A percentile compares a stretch with the other conserved stretches of the same genome.
These are phyloP conservation scores for Chelidonichthys spinosus DNA, from an alignment of 2,797 vertebrate species.

Conservation along the genomic window DNA sequence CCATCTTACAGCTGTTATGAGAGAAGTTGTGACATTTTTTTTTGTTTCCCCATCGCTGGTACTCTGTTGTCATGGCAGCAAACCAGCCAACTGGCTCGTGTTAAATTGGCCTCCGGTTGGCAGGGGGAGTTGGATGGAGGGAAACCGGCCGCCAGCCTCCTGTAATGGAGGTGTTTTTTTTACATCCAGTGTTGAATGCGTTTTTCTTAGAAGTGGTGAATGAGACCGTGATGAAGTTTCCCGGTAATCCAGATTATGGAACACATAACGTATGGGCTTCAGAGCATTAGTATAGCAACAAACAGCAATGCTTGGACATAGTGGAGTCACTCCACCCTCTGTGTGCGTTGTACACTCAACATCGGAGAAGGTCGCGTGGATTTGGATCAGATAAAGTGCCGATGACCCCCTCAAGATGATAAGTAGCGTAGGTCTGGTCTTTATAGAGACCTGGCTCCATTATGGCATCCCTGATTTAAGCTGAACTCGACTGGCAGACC, in stretches of 20 bases:
- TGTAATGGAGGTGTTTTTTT: slow-evolving; percentile 36
- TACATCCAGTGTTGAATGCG: slow-evolving; percentile 22
- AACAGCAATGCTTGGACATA: too few relatives aligned
- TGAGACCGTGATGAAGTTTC: slow-evolving; percentile 1
- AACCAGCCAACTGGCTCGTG: slow-evolving; percentile 33
- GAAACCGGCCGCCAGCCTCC: slow-evolving; percentile 15
- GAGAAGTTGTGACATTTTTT: slow-evolving; percentile 65
- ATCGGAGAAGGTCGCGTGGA: too few relatives aligned
- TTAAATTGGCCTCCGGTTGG: slow-evolving; percentile 46
- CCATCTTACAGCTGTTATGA: slow-evolving; percentile 39
- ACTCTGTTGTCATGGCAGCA: slow-evolving; percentile 68
- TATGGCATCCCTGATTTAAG: too few relatives aligned
- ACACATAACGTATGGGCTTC: not conserved
- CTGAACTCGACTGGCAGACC: too few relatives aligned
- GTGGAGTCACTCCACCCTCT: too few relatives aligned
- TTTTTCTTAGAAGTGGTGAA: slow-evolving; percentile 1
- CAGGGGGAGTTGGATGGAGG: slow-evolving; percentile 28
- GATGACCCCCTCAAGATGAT: too few relatives aligned
- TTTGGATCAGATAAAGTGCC: too few relatives aligned
- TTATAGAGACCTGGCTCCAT: too few relatives aligned
- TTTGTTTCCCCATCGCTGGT: slow-evolving; percentile 10
- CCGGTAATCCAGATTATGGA: slow-evolving; percentile 23
- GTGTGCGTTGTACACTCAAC: too few relatives aligned
- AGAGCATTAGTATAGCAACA: too few relatives aligned
- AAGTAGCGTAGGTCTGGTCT: too few relatives aligned